Percentiles rank a stretch among this genome's conserved stretches.
phyloP scores from a whole-genome alignment of 2,888 invertebrate species.

The Epistrophe grossulariae region DNA sequence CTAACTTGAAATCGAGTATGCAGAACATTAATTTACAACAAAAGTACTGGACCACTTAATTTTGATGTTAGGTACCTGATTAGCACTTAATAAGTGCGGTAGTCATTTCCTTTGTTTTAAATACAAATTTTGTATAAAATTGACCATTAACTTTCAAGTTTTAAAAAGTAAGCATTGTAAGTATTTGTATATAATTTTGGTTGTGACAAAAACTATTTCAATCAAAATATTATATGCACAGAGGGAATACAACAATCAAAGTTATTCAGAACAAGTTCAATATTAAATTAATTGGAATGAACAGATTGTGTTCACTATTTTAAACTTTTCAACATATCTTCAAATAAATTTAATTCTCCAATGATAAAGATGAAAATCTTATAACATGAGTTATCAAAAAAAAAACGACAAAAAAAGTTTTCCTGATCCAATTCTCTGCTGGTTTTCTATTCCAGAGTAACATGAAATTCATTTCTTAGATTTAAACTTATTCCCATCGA shows the following conservation, averaged over 20 bases:
- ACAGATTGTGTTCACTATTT: conserved; percentile 4
- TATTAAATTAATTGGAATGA: background rate
- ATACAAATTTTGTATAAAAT: no score
- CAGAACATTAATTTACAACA: no score
- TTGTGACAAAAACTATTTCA: background rate
- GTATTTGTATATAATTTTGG: no score
- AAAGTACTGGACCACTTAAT: no score
- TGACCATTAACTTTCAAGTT: no score
- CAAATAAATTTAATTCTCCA: conserved; percentile 15
- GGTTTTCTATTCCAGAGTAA: conserved; percentile 36
- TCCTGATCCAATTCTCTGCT: conserved; percentile 54
- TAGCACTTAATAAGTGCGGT: no score
- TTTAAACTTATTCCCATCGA: conserved; percentile 67
- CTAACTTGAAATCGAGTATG: no score
- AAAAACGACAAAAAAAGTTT: conserved; percentile 42
- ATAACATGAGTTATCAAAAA: background rate
- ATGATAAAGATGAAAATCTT: conserved; percentile 14
- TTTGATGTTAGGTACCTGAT: no score
- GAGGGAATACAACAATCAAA: background rate
- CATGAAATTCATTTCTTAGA: conserved; percentile 70
- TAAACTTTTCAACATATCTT: background rate
- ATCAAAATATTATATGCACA: background rate
- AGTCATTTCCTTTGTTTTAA: no score
- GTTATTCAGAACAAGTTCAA: background rate
- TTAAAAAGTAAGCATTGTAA: no score